Evolutionary conservation across 2,888 invertebrate genomes (phyloP), one percentile per base, ranked within the genome.

Genomic region (Apodemia mormo): DNA sequence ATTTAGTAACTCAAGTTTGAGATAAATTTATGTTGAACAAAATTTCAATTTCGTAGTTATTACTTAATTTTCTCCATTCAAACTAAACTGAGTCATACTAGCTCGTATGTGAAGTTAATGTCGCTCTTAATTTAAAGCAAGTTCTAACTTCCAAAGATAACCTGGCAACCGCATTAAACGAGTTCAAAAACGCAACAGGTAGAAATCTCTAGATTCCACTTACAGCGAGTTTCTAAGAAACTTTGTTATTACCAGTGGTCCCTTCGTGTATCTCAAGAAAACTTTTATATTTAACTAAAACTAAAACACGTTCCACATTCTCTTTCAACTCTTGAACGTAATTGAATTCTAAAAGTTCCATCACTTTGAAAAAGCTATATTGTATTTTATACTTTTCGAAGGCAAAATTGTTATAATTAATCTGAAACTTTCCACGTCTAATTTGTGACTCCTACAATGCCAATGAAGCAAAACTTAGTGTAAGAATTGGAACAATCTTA

Each of bases 181-280:
- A 64, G 64, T 64, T 64, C 37, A n/a, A 64, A 64, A 37, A 64
- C n/a, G 64, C 64, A 64, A 64, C 64, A 64, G 64, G 64, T 64
- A 33, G 33, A 33, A 64, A 8, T 64, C 64, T 64, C 64, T 64
- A 37, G 37, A 33, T 64, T 33, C 64, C 64, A 64, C 33, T 64
- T 64, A 64, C 37, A 12, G 4, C n/a, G 14, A 64, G 64, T 33
- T 37, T 64, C 37, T 33, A 64, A 37, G 14, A 64, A 64, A 64
- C 37, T 64, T 64, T 64, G 64, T 64, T 64, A 64, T 64, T 37
- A 64, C 64, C 37, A 37, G 37, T n/a, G 7, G 37, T 64, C 64
- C 61, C 30, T 33, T 4, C 8, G 37, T 33, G 61, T 37, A 64
- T 64, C 61, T 64, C 8, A n/a, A 14, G 61, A 64, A 64, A n/a